phyloP scores from a whole-genome alignment of 2,797 vertebrate genomes.

The Sparidentex hasta region DNA sequence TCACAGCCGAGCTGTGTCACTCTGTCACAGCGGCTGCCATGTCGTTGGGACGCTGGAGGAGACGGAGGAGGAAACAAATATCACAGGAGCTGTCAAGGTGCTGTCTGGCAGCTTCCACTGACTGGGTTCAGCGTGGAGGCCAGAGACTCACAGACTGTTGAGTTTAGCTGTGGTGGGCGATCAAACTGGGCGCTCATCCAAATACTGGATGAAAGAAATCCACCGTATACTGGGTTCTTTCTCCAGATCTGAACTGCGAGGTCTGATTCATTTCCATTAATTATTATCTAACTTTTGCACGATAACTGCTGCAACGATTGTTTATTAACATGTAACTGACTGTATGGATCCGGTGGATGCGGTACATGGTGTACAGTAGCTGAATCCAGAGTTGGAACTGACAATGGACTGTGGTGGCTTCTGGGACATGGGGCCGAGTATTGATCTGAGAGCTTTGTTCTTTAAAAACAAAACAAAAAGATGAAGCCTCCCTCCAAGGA shows the following conservation, averaged over 20 bases:
- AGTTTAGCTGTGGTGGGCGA: constrained; percentile 27
- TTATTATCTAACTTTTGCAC: background rate
- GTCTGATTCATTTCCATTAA: background rate
- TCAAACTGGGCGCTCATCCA: constrained; percentile 30
- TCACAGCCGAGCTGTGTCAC: constrained; percentile 32
- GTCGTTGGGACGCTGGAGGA: constrained; percentile 39
- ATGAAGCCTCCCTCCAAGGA: background rate
- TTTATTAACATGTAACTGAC: background rate
- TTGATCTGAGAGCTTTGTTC: background rate
- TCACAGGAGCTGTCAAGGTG: constrained; percentile 45
- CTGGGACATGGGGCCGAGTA: too few species aligned
- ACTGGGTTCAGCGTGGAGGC: constrained; percentile 41
- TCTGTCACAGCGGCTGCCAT: constrained; percentile 14
- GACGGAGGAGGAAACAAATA: constrained; percentile 47
- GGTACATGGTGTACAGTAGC: background rate
- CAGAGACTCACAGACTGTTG: constrained; percentile 35
- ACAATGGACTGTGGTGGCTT: background rate
- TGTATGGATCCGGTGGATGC: background rate
- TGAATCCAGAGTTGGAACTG: background rate
- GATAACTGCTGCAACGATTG: background rate
- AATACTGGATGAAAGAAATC: constrained; percentile 3
- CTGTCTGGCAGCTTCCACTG: constrained; percentile 38
- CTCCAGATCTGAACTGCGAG: background rate
- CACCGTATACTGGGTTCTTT: background rate
- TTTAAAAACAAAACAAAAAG: background rate